Conservation (phyloP, 2,113 vertebrate species). For the Meriones unguiculatus region DNA sequence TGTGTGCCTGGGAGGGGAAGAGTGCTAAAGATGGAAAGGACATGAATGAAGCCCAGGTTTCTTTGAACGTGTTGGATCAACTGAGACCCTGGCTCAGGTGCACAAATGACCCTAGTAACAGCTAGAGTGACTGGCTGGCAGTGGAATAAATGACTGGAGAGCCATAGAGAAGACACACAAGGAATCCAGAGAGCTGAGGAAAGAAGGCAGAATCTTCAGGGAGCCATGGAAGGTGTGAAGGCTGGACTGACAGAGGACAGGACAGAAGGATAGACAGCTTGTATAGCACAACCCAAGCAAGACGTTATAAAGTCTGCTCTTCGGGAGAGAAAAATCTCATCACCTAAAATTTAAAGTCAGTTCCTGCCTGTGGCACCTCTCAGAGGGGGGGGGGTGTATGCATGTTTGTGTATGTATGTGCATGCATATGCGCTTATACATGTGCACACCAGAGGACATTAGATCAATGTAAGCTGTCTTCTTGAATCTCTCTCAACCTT, state of each 20-base stretch:
- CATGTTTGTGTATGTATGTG: neutral
- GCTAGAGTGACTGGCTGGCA: accelerated
- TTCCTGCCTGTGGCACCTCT: neutral
- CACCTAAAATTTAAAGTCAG: neutral
- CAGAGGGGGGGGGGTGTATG: neutral
- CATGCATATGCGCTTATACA: neutral
- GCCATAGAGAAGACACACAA: accelerated
- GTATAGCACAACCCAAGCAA: neutral
- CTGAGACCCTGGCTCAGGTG: accelerated
- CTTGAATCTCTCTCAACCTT: neutral
- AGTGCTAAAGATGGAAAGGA: neutral
- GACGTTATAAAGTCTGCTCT: too few species aligned
- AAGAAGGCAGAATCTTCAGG: neutral
- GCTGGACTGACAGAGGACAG: neutral
- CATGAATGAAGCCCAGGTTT: neutral
- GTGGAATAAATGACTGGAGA: neutral
- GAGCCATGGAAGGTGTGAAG: neutral
- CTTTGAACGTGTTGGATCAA: too few species aligned
- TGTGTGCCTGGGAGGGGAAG: accelerated
- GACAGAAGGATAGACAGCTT: neutral
- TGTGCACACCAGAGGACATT: neutral
- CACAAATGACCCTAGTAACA: neutral
- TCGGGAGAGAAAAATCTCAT: neutral
- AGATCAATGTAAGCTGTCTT: neutral
- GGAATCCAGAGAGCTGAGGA: neutral